Conservation (phyloP, 2,797 vertebrate species). For the Poecilia picta region DNA sequence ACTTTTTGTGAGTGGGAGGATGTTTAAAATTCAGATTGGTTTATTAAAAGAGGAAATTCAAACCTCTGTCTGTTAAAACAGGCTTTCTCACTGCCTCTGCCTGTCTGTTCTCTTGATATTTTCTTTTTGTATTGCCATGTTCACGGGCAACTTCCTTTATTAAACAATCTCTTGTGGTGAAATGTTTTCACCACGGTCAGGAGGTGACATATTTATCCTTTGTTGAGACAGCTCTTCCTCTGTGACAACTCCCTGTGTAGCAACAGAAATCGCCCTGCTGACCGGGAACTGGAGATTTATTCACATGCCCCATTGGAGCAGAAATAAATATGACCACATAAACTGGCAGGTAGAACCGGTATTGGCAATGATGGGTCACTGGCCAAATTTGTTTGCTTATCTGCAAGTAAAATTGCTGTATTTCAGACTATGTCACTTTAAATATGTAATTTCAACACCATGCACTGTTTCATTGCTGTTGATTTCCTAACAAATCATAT, state of each 20-base stretch:
- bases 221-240: conserved; percentile 69
- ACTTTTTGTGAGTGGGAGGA: neutral
- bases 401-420: neutral
- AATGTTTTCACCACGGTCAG: conserved; percentile 52
- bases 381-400: neutral
- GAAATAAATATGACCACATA: conserved; percentile 25
- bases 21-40: neutral
- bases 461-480: conserved; percentile 13
- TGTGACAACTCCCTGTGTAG: conserved; percentile 44
- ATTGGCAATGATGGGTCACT: conserved; percentile 1
- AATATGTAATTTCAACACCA: conserved; percentile 43
- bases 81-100: neutral
- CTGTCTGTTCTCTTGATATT: neutral
- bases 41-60: conserved; percentile 28
- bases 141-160: conserved; percentile 40
- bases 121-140: conserved; percentile 14
- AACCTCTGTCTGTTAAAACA: neutral
- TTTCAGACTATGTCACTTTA: conserved; percentile 52
- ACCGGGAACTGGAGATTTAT: conserved; percentile 37
- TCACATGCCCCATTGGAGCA: conserved; percentile 50
- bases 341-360: conserved; percentile 25
- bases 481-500: conserved; percentile 42
- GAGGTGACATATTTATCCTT: conserved; percentile 66
- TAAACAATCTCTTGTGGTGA: conserved; percentile 42
- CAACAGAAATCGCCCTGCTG: conserved; percentile 6